A percentile compares a stretch with the other conserved stretches of the same genome.
Evolutionary conservation across 2,888 invertebrate genomes (phyloP).

Genomic region (Diplazon laetatorius): DNA sequence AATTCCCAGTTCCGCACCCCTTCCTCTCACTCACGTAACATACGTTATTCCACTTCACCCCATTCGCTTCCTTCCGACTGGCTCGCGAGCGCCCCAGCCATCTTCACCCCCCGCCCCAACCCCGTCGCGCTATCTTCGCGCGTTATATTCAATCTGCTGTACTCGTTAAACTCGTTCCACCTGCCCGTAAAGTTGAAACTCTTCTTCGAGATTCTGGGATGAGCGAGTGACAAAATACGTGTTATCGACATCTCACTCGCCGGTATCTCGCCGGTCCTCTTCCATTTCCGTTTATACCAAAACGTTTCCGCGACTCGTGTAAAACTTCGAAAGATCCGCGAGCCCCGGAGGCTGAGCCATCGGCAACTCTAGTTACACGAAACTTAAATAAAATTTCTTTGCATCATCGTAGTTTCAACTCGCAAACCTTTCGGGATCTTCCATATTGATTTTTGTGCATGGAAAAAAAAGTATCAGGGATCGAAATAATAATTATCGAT

Average conservation of each 20-base stretch:
- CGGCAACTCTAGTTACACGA: background rate
- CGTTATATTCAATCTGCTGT: conserved; percentile 70
- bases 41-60: conserved; percentile 30
- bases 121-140: conserved; percentile 38
- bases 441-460: too few species aligned
- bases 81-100: background rate
- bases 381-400: background rate
- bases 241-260: conserved; percentile 72
- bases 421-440: background rate
- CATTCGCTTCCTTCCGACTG: conserved; percentile 27
- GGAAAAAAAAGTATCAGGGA: too few species aligned
- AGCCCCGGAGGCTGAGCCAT: background rate
- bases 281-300: conserved; percentile 14
- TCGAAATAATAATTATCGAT: too few species aligned
- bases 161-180: conserved; percentile 67
- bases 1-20: conserved; percentile 51
- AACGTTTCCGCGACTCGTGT: background rate
- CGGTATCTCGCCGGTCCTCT: conserved; percentile 14
- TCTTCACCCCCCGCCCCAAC: conserved; percentile 14
- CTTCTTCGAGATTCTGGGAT: conserved; percentile 37
- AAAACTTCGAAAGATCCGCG: background rate
- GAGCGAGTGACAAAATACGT: conserved; percentile 69
- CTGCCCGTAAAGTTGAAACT: conserved; percentile 25
- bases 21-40: conserved; percentile 45
- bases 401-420: background rate